Evolutionary conservation across 2,113 vertebrate species (phyloP).

Genomic region (Heliornis fulica): DNA sequence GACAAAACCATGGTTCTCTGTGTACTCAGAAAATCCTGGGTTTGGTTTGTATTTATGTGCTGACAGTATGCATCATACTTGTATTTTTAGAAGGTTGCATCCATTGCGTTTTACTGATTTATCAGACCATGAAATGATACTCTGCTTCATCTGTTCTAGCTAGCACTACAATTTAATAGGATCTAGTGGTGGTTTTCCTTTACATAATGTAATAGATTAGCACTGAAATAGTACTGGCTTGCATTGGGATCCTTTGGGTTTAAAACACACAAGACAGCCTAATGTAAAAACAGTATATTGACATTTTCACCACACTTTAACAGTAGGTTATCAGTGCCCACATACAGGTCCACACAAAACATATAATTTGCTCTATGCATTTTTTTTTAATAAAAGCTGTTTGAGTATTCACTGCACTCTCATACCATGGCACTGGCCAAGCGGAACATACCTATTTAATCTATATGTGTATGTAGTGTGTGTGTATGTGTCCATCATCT

Average conservation of each 20-base stretch:
- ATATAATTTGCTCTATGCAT: background rate
- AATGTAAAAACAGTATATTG: background rate
- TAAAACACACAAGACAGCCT: background rate
- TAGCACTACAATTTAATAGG: background rate
- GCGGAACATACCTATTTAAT: background rate
- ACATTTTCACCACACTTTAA: background rate
- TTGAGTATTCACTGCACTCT: background rate
- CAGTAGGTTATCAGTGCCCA: background rate
- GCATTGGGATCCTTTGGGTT: background rate
- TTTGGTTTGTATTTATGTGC: background rate
- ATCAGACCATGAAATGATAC: background rate
- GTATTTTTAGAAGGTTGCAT: background rate
- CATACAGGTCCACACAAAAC: background rate
- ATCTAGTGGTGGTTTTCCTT: background rate
- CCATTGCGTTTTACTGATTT: background rate
- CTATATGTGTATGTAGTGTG: background rate
- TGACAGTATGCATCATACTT: background rate
- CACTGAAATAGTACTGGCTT: background rate
- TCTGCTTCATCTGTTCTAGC: background rate
- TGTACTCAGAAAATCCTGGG: conserved; percentile 2
- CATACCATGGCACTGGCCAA: background rate
- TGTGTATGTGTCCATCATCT: background rate
- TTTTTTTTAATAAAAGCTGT: background rate
- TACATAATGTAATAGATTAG: background rate
- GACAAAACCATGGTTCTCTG: conserved; percentile 19